Percentiles rank a stretch among this genome's conserved stretches.
phyloP scores from a whole-genome alignment of 2,113 vertebrate species.

The Calyptomena viridis region DNA sequence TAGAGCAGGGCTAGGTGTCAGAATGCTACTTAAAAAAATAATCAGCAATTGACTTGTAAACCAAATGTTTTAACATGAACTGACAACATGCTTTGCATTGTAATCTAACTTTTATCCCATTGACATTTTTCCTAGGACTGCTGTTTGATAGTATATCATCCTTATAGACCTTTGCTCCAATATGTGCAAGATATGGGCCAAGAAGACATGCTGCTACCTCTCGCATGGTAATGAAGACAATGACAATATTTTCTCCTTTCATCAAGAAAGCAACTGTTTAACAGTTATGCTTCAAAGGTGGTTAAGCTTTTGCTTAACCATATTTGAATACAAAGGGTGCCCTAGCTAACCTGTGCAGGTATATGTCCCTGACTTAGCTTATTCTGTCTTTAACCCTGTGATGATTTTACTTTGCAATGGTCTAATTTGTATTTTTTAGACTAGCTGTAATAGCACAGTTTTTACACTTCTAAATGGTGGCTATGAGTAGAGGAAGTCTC shows the following conservation, averaged over 20 bases:
- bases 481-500: neutral
- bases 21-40: neutral
- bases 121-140: constrained; percentile 87
- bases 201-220: constrained; percentile 97
- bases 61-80: constrained; percentile 22
- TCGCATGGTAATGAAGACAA: constrained; percentile 87
- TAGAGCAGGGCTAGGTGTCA: constrained; percentile 60
- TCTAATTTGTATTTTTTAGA: neutral
- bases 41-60: constrained; percentile 51
- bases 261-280: neutral
- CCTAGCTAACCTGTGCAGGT: neutral
- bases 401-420: neutral
- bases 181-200: constrained; percentile 99
- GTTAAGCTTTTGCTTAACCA: neutral
- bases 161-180: constrained; percentile 95
- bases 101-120: constrained; percentile 56
- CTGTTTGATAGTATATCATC: constrained; percentile 99
- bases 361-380: neutral
- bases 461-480: neutral
- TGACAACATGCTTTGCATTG: constrained; percentile 47
- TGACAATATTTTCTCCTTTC: constrained; percentile 31
- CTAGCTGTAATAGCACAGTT: neutral
- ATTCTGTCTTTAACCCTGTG: neutral
- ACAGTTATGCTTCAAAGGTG: neutral
- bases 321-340: neutral